Percentiles rank a stretch among this genome's conserved stretches.
Conservation (phyloP, 2,113 vertebrate species). For the Gavia stellata region DNA sequence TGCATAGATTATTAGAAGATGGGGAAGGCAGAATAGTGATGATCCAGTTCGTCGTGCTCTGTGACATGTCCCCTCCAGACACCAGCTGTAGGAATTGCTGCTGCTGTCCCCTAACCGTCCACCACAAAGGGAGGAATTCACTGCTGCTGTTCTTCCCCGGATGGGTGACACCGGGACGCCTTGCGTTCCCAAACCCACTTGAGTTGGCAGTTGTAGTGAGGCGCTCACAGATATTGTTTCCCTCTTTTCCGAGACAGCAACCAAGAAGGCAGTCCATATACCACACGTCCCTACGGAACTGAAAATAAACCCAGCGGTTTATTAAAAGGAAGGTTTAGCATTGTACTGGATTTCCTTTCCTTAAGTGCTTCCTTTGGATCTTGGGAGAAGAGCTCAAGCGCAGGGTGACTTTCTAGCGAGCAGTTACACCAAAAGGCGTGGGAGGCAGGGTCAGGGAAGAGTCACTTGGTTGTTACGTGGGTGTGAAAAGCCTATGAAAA, state of each 20-base stretch:
- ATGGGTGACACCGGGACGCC: not conserved
- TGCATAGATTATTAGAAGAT: not conserved
- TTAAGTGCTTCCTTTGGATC: not conserved
- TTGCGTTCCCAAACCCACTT: not conserved
- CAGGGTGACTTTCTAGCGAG: not conserved
- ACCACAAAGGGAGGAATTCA: rapidly evolving
- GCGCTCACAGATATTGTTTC: not conserved
- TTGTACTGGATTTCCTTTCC: not conserved
- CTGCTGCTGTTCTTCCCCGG: not conserved
- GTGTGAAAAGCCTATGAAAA: conserved; percentile 45
- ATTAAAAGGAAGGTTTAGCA: not conserved
- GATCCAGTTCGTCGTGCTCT: not conserved
- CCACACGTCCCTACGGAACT: not conserved
- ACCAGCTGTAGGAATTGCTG: not conserved
- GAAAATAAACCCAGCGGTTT: not conserved
- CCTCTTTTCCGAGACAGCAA: not conserved
- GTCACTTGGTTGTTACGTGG: conserved; percentile 47
- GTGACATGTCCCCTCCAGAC: not conserved
- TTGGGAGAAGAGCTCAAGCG: not conserved
- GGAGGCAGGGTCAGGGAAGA: conserved; percentile 47
- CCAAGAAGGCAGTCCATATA: rapidly evolving
- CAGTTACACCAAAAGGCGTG: not conserved
- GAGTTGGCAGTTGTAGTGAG: not conserved
- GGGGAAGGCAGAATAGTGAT: not conserved
- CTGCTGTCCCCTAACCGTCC: not conserved